Evolutionary conservation across 2,888 invertebrate genomes (phyloP), one percentile per base, ranked within the genome.

Genomic region (Sinohyriopsis cumingii): DNA sequence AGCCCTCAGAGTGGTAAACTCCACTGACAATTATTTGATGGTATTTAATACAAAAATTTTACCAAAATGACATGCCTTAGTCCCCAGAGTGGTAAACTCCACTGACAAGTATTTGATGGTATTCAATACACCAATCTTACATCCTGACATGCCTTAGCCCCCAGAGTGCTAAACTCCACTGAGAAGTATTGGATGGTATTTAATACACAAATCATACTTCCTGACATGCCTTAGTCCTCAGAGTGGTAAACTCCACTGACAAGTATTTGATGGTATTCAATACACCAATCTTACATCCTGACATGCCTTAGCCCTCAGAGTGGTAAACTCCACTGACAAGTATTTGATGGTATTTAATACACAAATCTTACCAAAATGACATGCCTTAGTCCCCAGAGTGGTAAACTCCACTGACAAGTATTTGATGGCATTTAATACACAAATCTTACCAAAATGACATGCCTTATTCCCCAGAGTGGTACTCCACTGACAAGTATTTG

Each of bases 31-130:
- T 1, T 25, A 70, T 64, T 67, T 86, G 86, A 89, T 25, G 25
- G 25, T 25, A 25, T 25, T 25, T 25, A 25, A 25, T 25, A 25
- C 25, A 25, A 1, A 25, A 25, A 25, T 25, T 3, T 25, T 25
- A 25, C 25, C 25, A n/a, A 1, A 1, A 1, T 25, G 77, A 20
- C 82, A 79, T 24, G 82, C 77, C 68, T 84, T 86, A 68, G 88
- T 87, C n/a, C 85, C 78, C n/a, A 88, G 68, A 9, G 80, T 72
- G 28, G 84, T 78, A 68, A 83, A 87, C 67, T 88, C 87, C 25
- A 84, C 81, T 33, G 84, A 79, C 63, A 87, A 65, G 53, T 79
- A 80, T 61, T 78, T 80, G 74, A 87, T 25, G 25, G 25, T 24
- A 25, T 25, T 25, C 3, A 25, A 25, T 25, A 25, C 25, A 25